Base-by-base conservation (phyloP, 2,113 vertebrate species). In the Pelecanus crispus region DNA sequence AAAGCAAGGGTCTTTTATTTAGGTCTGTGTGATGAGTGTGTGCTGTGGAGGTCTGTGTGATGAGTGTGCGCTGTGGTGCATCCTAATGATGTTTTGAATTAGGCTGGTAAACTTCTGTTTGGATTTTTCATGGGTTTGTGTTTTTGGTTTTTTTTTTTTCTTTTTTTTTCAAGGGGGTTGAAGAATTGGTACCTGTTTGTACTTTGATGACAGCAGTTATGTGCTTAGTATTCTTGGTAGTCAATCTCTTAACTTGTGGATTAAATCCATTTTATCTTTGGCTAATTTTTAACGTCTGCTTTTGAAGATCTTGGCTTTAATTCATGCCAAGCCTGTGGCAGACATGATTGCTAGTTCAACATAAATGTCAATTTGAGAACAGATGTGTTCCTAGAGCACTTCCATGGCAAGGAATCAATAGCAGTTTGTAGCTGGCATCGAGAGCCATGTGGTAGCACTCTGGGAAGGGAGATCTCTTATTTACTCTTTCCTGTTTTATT, bases 271-370 rank as follows among this genome's bases (percentile, higher is more conserved):
- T 79, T 61, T 81, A 68, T 78, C 32, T 81, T 44, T 50, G 42
- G 34, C 38, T 74, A 25, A 81, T 56, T 81, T 91, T 79, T 75
- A 44, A 20, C 55, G 25, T 68, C 68, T 91, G 36, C 45, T 91
- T 91, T 86, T 87, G 72, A 91, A 68, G 83, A 44, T 24, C 17
- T 92, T 91, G 72, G 36, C 73, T 81, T 84, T 68, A 81, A 63
- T 68, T 94, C 42, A 3, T 52, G 49, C 65, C 47, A 65, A 3
- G 44, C 24, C 28, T 81, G 19, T 87, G 81, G 52, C 65, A 94
- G 61, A 53, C 31, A 28, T 21, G 44, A 25, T 56, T 86, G 32
- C 31, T 85, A 29, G 44, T 58, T 88, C 61, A 79, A 7, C 49
- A 53, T 67, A 68, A 83, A 65, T 58, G 50, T 45, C 73, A 31